Evolutionary conservation across 2,888 invertebrate genomes (phyloP).

Genomic region (Chloroclystis v-ata): DNA sequence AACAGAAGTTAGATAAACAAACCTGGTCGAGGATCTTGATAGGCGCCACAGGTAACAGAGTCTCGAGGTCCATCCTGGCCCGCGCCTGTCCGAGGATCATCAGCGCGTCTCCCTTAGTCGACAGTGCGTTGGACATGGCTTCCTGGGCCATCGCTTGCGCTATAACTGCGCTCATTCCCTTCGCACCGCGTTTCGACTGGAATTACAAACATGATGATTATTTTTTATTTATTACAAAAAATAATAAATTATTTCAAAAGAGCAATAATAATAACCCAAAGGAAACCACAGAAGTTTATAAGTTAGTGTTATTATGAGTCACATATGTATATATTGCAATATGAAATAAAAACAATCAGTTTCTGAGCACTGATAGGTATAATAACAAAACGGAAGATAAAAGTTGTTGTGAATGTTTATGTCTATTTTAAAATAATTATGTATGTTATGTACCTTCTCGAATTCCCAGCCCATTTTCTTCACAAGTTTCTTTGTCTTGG

Average conservation of each 20-base stretch:
- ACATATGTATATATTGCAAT: no score
- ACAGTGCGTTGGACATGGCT: slow-evolving; percentile 54
- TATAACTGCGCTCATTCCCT: slow-evolving; percentile 59
- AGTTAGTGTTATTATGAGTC: no score
- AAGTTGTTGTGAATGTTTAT: no score
- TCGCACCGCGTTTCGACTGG: slow-evolving; percentile 68
- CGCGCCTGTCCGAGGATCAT: slow-evolving; percentile 65
- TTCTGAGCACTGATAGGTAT: no score
- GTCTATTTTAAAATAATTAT: no score
- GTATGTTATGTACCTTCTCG: slow-evolving; percentile 58
- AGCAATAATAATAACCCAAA: no score
- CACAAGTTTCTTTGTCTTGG: slow-evolving; percentile 50
- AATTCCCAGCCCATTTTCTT: slow-evolving; percentile 66
- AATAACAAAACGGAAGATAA: no score
- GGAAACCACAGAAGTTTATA: no score
- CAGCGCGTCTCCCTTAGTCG: slow-evolving; percentile 56
- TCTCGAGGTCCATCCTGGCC: slow-evolving; percentile 58
- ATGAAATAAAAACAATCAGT: no score
- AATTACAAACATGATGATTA: slow-evolving; percentile 1
- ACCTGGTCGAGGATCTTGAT: slow-evolving; percentile 60
- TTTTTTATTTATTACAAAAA: no score
- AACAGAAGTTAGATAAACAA: neutral
- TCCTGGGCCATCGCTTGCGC: slow-evolving; percentile 52
- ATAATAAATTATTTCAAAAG: no score
- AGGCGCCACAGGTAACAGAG: slow-evolving; percentile 54